A percentile compares a stretch with the other conserved stretches of the same genome.
These are phyloP conservation scores for Chelonoidis abingdonii DNA, from an alignment of 2,113 vertebrate genomes.

Conservation along the genomic window DNA sequence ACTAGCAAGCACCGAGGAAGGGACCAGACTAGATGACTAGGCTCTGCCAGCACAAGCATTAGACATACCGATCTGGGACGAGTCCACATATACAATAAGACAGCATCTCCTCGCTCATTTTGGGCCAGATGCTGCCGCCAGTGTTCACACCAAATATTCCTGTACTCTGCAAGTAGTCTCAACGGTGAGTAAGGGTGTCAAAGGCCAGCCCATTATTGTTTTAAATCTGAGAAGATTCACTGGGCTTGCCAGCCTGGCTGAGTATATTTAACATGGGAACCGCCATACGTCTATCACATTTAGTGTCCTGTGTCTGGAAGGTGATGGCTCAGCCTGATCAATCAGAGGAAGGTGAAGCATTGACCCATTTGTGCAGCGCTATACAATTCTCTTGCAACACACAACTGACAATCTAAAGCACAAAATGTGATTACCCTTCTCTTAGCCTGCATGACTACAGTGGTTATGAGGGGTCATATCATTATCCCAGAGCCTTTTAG, in stretches of 20 bases:
- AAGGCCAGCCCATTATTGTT: background rate
- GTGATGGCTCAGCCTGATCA: background rate
- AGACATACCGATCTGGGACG: background rate
- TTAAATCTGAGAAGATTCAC: background rate
- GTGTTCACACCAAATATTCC: background rate
- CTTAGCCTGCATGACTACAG: background rate
- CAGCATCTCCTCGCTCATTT: background rate
- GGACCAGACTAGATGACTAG: background rate
- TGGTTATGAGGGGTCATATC: background rate
- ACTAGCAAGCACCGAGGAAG: background rate
- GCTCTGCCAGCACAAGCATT: background rate
- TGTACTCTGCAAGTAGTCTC: background rate
- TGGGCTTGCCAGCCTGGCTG: no score
- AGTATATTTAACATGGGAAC: background rate
- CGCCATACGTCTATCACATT: background rate
- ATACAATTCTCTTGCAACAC: background rate
- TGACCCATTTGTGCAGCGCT: background rate
- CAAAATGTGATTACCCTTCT: background rate
- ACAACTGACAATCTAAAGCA: background rate
- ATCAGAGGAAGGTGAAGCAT: background rate
- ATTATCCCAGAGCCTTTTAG: background rate
- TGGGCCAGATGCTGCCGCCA: background rate
- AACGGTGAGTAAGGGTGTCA: background rate
- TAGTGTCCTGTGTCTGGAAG: background rate
- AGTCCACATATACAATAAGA: background rate